Conservation (phyloP, 2,113 vertebrate species). For the Clarias batrachus region DNA sequence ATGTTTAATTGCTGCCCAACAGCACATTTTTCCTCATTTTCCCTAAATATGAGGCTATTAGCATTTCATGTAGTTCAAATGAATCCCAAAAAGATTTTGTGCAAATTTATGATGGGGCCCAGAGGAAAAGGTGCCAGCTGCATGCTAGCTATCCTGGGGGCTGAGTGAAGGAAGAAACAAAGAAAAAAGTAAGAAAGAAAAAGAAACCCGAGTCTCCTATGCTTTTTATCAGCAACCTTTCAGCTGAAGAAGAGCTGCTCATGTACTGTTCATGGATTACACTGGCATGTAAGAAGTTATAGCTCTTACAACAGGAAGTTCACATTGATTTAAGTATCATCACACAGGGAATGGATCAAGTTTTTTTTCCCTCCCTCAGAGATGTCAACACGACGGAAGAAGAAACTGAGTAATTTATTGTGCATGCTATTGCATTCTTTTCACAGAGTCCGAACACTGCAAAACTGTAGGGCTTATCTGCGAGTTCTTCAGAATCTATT, state of each 20-base stretch:
- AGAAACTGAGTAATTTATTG: too few species aligned
- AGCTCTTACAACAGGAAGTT: conserved; percentile 48
- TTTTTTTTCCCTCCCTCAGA: conserved; percentile 1
- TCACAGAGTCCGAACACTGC: conserved; percentile 18
- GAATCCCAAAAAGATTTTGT: conserved; percentile 14
- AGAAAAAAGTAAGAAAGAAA: not conserved
- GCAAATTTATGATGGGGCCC: conserved; percentile 34
- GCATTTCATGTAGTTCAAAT: conserved; percentile 32
- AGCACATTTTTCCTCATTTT: not conserved
- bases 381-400: not conserved
- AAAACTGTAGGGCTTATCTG: conserved; percentile 11
- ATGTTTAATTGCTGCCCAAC: conserved; percentile 9
- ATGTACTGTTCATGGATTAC: conserved; percentile 49
- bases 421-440: too few species aligned
- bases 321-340: conserved; percentile 46
- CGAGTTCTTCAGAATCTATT: conserved; percentile 43
- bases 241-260: conserved; percentile 8
- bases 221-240: not conserved
- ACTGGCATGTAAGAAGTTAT: conserved; percentile 48
- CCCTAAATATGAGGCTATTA: conserved; percentile 8
- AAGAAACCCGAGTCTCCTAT: not conserved
- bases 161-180: not conserved
- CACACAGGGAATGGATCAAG: conserved; percentile 13
- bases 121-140: conserved; percentile 36
- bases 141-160: not conserved